phyloP scores from a whole-genome alignment of 2,797 vertebrate species.

The Scyliorhinus canicula region DNA sequence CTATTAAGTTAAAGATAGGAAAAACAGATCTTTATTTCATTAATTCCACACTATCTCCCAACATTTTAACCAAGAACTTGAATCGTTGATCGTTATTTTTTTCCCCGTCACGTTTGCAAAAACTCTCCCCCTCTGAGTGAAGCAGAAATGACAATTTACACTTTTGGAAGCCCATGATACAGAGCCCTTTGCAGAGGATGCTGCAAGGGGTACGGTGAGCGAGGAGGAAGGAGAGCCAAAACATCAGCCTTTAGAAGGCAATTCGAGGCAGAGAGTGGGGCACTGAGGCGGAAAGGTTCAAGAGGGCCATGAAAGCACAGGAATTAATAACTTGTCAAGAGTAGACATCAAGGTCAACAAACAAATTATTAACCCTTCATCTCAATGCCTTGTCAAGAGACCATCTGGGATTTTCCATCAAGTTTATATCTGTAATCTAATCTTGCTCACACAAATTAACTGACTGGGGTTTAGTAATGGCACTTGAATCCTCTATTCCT shows the following conservation, averaged over 20 bases:
- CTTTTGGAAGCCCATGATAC: neutral
- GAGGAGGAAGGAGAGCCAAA: neutral
- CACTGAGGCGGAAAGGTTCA: neutral
- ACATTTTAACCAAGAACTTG: neutral
- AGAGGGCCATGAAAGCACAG: neutral
- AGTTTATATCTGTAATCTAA: neutral
- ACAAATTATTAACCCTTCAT: neutral
- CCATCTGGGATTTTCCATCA: neutral
- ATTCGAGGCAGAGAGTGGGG: neutral
- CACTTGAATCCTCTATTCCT: neutral
- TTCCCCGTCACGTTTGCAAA: neutral
- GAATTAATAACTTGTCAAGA: neutral
- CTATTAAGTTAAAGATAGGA: neutral
- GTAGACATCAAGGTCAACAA: neutral
- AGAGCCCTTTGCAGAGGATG: neutral
- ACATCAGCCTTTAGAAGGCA: neutral
- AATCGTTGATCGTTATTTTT: neutral
- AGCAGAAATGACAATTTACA: neutral
- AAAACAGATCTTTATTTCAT: neutral
- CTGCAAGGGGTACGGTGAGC: neutral
- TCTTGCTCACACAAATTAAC: no score
- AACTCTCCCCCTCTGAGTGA: neutral
- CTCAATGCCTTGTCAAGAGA: neutral
- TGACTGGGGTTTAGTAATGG: neutral
- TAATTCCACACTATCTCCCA: no score